phyloP scores from a whole-genome alignment of 2,113 vertebrate genomes.

The Platysteira castanea region DNA sequence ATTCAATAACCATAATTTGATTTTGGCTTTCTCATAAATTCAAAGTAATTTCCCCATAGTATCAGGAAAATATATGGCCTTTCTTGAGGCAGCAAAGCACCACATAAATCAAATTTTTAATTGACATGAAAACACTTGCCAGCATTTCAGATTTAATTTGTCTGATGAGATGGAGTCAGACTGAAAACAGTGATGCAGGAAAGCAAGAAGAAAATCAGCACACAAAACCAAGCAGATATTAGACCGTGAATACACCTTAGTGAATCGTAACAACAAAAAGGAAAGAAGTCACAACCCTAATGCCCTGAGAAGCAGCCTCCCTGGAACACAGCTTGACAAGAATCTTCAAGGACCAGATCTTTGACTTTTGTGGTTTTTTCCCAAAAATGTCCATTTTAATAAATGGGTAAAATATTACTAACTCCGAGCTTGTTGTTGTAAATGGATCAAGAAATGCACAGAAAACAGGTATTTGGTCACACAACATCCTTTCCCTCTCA shows the following conservation, averaged over 20 bases:
- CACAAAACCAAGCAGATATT: neutral
- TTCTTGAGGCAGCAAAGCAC: neutral
- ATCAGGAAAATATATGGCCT: neutral
- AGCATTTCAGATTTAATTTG: neutral
- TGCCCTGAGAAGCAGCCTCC: neutral
- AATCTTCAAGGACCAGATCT: neutral
- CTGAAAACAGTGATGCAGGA: neutral
- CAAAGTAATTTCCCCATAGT: neutral
- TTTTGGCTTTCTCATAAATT: neutral
- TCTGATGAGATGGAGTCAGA: neutral
- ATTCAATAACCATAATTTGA: neutral
- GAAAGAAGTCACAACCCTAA: neutral
- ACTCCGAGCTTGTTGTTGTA: neutral
- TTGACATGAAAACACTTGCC: neutral
- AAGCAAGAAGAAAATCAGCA: neutral
- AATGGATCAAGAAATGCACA: neutral
- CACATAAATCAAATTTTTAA: neutral
- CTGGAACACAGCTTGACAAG: neutral
- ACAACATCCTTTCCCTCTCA: neutral
- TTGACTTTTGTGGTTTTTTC: neutral
- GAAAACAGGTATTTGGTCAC: accelerated
- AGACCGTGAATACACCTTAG: neutral
- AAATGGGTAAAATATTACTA: neutral
- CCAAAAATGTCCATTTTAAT: neutral
- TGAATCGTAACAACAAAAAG: neutral